Base-by-base conservation (phyloP, 2,888 invertebrate genomes). In the Clanis bilineata region DNA sequence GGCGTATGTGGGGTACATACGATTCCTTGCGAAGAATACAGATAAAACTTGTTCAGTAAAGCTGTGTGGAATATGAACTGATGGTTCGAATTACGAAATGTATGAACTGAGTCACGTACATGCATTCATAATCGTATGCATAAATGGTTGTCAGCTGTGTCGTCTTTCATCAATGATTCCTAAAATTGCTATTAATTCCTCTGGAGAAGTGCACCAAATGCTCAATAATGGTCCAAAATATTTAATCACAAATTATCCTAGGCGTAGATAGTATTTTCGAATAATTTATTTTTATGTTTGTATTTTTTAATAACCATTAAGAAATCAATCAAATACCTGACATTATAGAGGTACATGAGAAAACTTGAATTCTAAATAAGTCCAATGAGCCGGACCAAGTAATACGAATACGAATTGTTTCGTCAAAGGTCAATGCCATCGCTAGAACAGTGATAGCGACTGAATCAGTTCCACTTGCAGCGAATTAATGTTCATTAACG, bases 381-480 rank as follows among this genome's bases (percentile, higher is more conserved):
- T 32, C 1, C 4, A 18, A 10, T 10, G 28, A 18, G 51, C 66
- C 64, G 67, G 72, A 71, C 67, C 64, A 74, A 70, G 70, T 73
- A 74, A 74, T 77, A 81, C 78, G 79, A 74, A 74, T 77, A 81
- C 78, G 79, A 80, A 80, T 79, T 80, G 76, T 85, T 86, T 85
- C 81, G 77, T 77, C 80, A 83, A 86, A 88, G 90, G 85, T 90
- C 90, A 90, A 82, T 90, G 90, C 85, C 88, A 79, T 74, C 75
- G 81, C 70, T 77, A 82, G 76, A 88, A 83, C 81, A 79, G 82
- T 83, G 87, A 90, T 90, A 90, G 82, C 88, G 90, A 90, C 89
- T 88, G 90, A 91, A 90, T 91, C 90, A 81, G 90, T 89, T 90
- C 89, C 91, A 90, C 90, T 91, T 90, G 88, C 87, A 89, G 79